Evolutionary conservation across 2,797 vertebrate genomes (phyloP).

Genomic region (Darevskia nairensis): DNA sequence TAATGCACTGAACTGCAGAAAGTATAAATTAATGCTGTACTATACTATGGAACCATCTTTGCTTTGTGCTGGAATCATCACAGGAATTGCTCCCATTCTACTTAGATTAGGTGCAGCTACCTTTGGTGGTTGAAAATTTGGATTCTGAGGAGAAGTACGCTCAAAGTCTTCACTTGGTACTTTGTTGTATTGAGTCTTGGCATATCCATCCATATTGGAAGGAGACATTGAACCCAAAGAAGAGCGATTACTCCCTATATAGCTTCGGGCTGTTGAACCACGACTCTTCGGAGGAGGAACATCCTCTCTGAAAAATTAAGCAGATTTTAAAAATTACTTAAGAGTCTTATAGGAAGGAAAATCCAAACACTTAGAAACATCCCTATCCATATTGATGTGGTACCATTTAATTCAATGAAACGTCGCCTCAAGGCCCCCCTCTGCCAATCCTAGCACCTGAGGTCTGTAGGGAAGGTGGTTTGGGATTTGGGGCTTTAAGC

Average conservation of each 20-base stretch:
- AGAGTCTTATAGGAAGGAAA: not conserved
- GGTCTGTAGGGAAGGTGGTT: too few relatives aligned
- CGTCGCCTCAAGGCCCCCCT: too few relatives aligned
- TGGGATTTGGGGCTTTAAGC: too few relatives aligned
- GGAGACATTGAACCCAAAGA: constrained; percentile 98
- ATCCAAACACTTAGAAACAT: not conserved
- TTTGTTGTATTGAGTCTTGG: constrained; percentile 91
- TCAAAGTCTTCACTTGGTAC: constrained; percentile 93
- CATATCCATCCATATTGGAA: constrained; percentile 94
- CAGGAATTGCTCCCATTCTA: constrained; percentile 95
- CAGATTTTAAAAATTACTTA: not conserved
- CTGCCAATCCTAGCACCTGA: too few relatives aligned
- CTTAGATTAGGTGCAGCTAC: constrained; percentile 95
- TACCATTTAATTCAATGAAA: not conserved
- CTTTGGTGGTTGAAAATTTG: constrained; percentile 81
- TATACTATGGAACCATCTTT: constrained; percentile 98
- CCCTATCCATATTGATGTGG: not conserved
- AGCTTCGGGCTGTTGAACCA: constrained; percentile 93
- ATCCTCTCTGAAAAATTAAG: constrained; percentile 86
- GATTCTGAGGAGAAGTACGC: constrained; percentile 81
- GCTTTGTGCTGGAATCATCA: constrained; percentile 98
- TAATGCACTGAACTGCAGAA: constrained; percentile 37
- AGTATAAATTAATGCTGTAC: constrained; percentile 67
- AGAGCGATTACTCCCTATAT: constrained; percentile 95
- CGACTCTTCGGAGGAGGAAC: constrained; percentile 97